Evolutionary conservation across 2,113 vertebrate genomes (phyloP), one percentile per base, ranked within the genome.

Genomic region (Macaca mulatta): DNA sequence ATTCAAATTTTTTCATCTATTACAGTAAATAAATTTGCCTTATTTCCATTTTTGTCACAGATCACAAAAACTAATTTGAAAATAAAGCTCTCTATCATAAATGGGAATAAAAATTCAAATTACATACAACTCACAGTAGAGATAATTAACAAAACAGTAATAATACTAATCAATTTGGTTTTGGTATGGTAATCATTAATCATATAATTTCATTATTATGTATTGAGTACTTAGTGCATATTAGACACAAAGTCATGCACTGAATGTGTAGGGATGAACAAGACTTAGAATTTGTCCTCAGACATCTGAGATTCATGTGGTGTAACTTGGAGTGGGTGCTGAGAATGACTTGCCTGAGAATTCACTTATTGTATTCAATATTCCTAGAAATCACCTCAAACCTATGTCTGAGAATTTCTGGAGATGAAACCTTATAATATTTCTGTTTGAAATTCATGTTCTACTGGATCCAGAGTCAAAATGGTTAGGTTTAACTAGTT

Each of bases 101-200:
- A 40, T 91, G 2, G 78, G n/a, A 89, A 94, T 88, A 77, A 77
- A 89, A 81, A 43, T 77, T 55, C 83, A 93, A 55, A 61, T 18
- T 70, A 78, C 23, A 4, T 90, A 50, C 61, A 77, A 55, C 2
- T 67, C 14, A 67, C 35, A 57, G 55, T 52, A 64, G 8, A 6
- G 90, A 23, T 77, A 94, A 79, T 96, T 94, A 78, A 48, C 40
- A 30, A 84, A 94, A 84, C 22, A 38, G 6, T 69, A 94, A 64
- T 9, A 52, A 5, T 69, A 87, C 55, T 9, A 82, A 23, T 81
- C 9, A 43, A 17, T 23, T 94, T 96, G 27, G 1, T 57, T 92
- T 94, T 13, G 48, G 25, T 69, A 25, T 23, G 57, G 17, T 86
- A 78, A 67, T 48, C 16, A 48, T 61, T 50, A 80, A 52, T 95